phyloP scores from a whole-genome alignment of 2,888 invertebrate genomes.

The Apocheima hispidaria region DNA sequence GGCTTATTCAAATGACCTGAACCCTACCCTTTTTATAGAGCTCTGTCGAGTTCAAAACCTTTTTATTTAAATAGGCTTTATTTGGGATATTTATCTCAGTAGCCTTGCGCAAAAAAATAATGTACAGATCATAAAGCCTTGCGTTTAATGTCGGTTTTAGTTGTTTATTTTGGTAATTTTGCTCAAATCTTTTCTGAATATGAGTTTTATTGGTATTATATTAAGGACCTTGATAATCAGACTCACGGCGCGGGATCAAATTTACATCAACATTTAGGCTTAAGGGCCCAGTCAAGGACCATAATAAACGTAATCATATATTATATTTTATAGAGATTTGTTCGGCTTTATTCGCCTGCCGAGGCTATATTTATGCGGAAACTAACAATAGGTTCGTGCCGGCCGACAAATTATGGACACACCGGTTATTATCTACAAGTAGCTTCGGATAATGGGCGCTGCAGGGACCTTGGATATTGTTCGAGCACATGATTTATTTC shows the following conservation, averaged over 20 bases:
- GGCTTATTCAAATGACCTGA: constrained; percentile 8
- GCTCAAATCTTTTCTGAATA: no score
- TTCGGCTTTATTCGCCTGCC: constrained; percentile 9
- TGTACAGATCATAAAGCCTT: no score
- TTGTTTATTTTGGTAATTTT: no score
- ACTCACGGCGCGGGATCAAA: no score
- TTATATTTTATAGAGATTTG: constrained; percentile 4
- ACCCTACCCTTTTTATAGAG: constrained; percentile 4
- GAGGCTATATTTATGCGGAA: constrained; percentile 17
- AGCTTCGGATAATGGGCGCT: constrained; percentile 7
- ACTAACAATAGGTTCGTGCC: constrained; percentile 20
- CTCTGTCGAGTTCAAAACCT: background rate
- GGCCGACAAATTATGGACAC: constrained; percentile 21
- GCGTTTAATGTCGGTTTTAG: no score
- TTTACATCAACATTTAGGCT: no score
- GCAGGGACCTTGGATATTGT: constrained; percentile 24
- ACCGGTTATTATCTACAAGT: constrained; percentile 13
- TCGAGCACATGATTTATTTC: constrained; percentile 9
- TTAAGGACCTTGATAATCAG: no score
- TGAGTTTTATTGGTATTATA: no score
- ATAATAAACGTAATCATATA: background rate
- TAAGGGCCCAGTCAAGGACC: no score
- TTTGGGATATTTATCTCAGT: no score
- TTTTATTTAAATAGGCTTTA: constrained; percentile 3
- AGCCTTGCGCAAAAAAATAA: no score